Conservation (phyloP, 1,140 invertebrate genomes). For the Charaxes varanes region DNA sequence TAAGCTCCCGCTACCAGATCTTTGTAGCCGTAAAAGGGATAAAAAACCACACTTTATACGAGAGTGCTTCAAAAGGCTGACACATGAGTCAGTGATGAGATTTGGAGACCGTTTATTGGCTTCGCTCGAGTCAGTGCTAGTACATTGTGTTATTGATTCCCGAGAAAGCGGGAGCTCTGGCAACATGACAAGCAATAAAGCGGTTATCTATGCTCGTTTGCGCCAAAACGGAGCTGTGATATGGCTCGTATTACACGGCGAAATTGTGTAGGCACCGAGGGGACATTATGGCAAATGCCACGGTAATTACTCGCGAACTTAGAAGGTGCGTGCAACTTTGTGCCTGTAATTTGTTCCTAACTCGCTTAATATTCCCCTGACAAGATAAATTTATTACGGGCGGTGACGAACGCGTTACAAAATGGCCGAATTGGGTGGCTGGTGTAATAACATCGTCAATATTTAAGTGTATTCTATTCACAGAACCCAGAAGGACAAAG, state of each 20-base stretch:
- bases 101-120: slow-evolving; percentile 7
- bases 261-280: slow-evolving; percentile 35
- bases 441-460: slow-evolving; percentile 36
- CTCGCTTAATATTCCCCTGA: slow-evolving; percentile 67
- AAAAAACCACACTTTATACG: slow-evolving; percentile 49
- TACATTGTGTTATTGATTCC: slow-evolving; percentile 43
- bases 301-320: slow-evolving; percentile 56
- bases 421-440: slow-evolving; percentile 28
- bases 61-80: slow-evolving; percentile 15
- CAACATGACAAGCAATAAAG: slow-evolving; percentile 58
- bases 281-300: slow-evolving; percentile 42
- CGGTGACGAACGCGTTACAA: slow-evolving; percentile 32
- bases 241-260: slow-evolving; percentile 31
- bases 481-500: slow-evolving; percentile 6
- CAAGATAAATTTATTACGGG: slow-evolving; percentile 67
- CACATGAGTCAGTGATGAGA: background rate
- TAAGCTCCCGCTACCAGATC: slow-evolving; percentile 31
- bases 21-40: slow-evolving; percentile 33
- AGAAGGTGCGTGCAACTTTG: slow-evolving; percentile 56
- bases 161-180: slow-evolving; percentile 32
- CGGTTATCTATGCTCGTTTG: slow-evolving; percentile 58
- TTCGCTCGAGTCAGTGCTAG: background rate
- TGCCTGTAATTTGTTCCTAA: slow-evolving; percentile 65
- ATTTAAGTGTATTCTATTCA: slow-evolving; percentile 15
- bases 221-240: slow-evolving; percentile 42